Percentiles rank a stretch among this genome's conserved stretches.
phyloP scores from a whole-genome alignment of 2,888 invertebrate genomes.

The Furcula furcula region DNA sequence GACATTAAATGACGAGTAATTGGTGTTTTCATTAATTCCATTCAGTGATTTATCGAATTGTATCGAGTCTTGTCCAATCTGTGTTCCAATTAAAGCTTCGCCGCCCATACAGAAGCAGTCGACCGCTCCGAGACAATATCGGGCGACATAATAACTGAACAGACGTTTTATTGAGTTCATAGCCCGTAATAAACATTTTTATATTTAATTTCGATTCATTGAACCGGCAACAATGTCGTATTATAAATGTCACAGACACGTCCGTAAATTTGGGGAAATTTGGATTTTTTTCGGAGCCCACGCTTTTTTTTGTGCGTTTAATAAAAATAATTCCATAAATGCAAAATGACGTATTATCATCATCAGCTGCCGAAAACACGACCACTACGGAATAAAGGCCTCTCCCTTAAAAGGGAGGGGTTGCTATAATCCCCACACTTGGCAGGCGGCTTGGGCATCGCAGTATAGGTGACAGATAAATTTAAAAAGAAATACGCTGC shows the following conservation, averaged over 20 bases:
- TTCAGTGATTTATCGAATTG: background rate
- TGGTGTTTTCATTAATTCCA: background rate
- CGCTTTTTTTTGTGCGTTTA: background rate
- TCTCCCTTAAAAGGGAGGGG: too few species aligned
- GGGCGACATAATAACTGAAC: background rate
- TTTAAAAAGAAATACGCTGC: too few species aligned
- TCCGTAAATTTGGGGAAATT: constrained; percentile 15
- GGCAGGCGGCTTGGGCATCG: too few species aligned
- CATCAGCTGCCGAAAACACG: too few species aligned
- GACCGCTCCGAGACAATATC: background rate
- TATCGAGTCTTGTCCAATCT: background rate
- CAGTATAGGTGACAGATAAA: too few species aligned
- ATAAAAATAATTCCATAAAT: constrained; percentile 2
- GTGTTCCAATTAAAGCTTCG: constrained; percentile 12
- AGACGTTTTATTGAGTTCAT: constrained; percentile 1
- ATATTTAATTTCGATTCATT: constrained; percentile 38
- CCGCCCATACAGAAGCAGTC: background rate
- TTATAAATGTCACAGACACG: constrained; percentile 35
- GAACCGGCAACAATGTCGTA: constrained; percentile 27
- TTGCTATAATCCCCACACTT: too few species aligned
- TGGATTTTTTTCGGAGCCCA: constrained; percentile 2
- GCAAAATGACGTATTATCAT: too few species aligned
- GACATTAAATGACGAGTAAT: background rate
- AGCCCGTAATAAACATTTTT: constrained; percentile 15
- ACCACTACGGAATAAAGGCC: too few species aligned